phyloP scores from a whole-genome alignment of 1,140 invertebrate species.

The Drosophila pallidifrons region DNA sequence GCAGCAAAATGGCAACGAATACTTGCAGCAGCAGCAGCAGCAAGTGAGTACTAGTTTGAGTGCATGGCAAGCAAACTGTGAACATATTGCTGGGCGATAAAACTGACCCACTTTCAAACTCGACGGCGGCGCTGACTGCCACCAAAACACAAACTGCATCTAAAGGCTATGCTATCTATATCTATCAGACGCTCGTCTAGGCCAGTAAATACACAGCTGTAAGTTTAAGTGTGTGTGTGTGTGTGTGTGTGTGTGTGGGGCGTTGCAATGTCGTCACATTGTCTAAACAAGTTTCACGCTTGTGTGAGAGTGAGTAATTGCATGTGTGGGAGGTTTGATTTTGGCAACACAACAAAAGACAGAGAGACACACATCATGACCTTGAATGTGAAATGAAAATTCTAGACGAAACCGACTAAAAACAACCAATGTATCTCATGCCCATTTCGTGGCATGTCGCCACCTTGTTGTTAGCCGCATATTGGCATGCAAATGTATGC shows the following conservation, averaged over 20 bases:
- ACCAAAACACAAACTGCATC: conserved; percentile 12
- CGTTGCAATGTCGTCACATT: conserved; percentile 24
- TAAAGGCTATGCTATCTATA: conserved; percentile 32
- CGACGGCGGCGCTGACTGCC: conserved; percentile 26
- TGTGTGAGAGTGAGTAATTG: not conserved
- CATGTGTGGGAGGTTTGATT: not conserved
- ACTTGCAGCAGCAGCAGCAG: conserved; percentile 43
- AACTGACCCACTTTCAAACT: conserved; percentile 74
- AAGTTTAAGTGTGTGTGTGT: conserved; percentile 6
- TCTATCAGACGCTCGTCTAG: conserved; percentile 31
- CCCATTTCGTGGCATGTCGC: conserved; percentile 37
- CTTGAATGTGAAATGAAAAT: conserved; percentile 72
- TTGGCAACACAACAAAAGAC: conserved; percentile 42
- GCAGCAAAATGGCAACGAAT: conserved; percentile 15
- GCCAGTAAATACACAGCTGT: conserved; percentile 21
- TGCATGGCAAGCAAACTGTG: conserved; percentile 13
- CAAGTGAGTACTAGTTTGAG: conserved; percentile 45
- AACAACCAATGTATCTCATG: conserved; percentile 14
- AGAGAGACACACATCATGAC: conserved; percentile 32
- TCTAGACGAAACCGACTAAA: conserved; percentile 33
- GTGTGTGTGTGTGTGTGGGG: not conserved
- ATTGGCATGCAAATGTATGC: conserved; percentile 29
- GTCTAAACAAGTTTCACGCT: conserved; percentile 29
- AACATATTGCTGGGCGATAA: conserved; percentile 54
- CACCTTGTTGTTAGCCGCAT: conserved; percentile 12